Evolutionary conservation across 2,888 invertebrate species (phyloP), one percentile per base, ranked within the genome.

Genomic region (Arrhopalites spinosus): DNA sequence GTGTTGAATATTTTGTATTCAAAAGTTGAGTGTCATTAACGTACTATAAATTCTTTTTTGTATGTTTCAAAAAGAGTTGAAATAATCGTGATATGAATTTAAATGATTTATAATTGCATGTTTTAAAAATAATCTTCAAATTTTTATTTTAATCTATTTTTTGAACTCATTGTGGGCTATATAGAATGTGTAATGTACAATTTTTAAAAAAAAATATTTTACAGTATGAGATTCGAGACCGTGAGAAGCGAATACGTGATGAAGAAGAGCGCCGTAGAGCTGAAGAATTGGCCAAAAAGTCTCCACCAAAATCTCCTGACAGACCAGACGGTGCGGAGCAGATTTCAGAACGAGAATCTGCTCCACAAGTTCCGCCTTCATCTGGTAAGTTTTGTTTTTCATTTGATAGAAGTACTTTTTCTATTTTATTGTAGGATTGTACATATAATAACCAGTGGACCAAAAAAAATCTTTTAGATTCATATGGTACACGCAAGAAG

Each of bases 171-270:
- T n/a, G n/a, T n/a, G n/a, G n/a, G n/a, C n/a, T n/a, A n/a, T n/a
- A n/a, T n/a, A n/a, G n/a, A n/a, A n/a, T n/a, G n/a, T n/a, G n/a
- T n/a, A n/a, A 36, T 36, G 20, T 63, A 27, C 17, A 53, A 78
- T 53, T 73, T 61, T 70, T 43, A 15, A 43, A 45, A 20, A n/a
- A 64, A 20, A 36, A 11, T 17, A 68, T 68, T 15, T 74, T 86
- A 25, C 87, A 98, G 97, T 97, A 94, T 89, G 98, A 98, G 89
- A 90, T 98, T 88, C 95, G 95, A 88, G 97, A 98, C 88, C 90
- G 95, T 88, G 94, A 94, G 87, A 90, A 94, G 84, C 90, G 93
- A 80, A 92, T 94, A 86, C 89, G 90, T 84, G 90, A 90, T 78
- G 89, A 89, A 80, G 90, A 90, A 82, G 87, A 88, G 80, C 88